Evolutionary conservation across 1,140 invertebrate genomes (phyloP), one percentile per base, ranked within the genome.

Genomic region (Anastrepha obliqua): DNA sequence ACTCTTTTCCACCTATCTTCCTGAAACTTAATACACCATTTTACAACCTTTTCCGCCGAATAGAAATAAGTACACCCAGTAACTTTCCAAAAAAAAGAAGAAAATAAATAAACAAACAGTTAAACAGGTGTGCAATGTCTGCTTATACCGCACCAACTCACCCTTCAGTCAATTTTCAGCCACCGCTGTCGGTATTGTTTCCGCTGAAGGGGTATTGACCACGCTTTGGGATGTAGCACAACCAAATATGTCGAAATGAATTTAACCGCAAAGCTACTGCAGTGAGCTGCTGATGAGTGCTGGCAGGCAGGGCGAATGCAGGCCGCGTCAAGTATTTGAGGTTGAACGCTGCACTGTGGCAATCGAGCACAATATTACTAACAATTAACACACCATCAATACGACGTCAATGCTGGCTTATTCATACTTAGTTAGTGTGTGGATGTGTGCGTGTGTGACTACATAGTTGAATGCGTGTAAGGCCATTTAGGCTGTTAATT

Each of bases 401-500:
- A 20, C 47, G 0, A n/a, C 3, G 74, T n/a, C 47, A 81, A 55
- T 58, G 17, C 20, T 8, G 3, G 74, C 17, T 2, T 81, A 17
- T 9, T 29, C 64, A 20, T 29, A 67, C 5, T 29, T 29, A 29
- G 29, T 29, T 29, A 29, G 29, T 29, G 8, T n/a, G 13, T 74
- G 3, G 20, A 15, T 74, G 67, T 47, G 17, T 74, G 7, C 7
- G 17, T 74, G 42, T 8, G 5, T 29, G 29, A 29, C 29, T 29
- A 29, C 29, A 29, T 29, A 29, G 29, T 29, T 29, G 29, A 29
- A 29, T 51, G 70, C 70, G 44, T 74, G 70, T 74, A 17, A 0
- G 39, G 47, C 74, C 47, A 55, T 81, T 55, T 81, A 55, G 74
- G 47, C 74, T 81, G 74, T 81, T 81, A 81, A 81, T 81, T 81